Base-by-base conservation (phyloP, 1,140 invertebrate genomes). In the Maniola jurtina region DNA sequence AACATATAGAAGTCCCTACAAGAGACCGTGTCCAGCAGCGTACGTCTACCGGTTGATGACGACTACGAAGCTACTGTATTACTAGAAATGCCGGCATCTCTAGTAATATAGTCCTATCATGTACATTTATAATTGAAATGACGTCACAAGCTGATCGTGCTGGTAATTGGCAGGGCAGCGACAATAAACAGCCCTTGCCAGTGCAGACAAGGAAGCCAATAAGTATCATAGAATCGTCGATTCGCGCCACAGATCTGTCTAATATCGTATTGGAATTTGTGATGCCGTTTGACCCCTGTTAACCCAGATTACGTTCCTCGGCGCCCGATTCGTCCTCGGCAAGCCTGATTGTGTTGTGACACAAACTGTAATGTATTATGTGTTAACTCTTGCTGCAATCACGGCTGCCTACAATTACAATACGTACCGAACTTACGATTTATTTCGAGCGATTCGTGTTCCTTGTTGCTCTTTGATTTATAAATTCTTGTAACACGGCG, bases 241-340 rank as follows among this genome's bases (percentile, higher is more conserved):
- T 88, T 86, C 84, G 83, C 88, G 88, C 86, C 88, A 88, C 86
- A 89, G 88, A 90, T 89, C 88, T 85, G 86, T 89, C 86, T 91
- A 91, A 92, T 91, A 91, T 91, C 89, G 87, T 91, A 91, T 91
- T 91, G 91, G 91, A 91, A 92, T 92, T 92, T 91, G 90, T 91
- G 87, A 88, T 90, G 88, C 85, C 89, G 88, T 90, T 92, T 92
- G 90, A 92, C 91, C 91, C 90, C 91, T 85, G 88, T 92, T 92
- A 91, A 91, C 89, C 90, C 88, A 91, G 90, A 92, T 91, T 91
- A 91, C 90, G 83, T 79, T 83, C 71, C 82, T 87, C 87, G 86
- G 79, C 88, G 84, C 89, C 86, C 90, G 88, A 91, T 91, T 91
- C 89, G 86, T 90, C 86, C 86, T 87, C 88, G 76, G 62, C 61